Evolutionary conservation across 2,113 vertebrate species (phyloP).

Genomic region (Puffinus mauretanicus): DNA sequence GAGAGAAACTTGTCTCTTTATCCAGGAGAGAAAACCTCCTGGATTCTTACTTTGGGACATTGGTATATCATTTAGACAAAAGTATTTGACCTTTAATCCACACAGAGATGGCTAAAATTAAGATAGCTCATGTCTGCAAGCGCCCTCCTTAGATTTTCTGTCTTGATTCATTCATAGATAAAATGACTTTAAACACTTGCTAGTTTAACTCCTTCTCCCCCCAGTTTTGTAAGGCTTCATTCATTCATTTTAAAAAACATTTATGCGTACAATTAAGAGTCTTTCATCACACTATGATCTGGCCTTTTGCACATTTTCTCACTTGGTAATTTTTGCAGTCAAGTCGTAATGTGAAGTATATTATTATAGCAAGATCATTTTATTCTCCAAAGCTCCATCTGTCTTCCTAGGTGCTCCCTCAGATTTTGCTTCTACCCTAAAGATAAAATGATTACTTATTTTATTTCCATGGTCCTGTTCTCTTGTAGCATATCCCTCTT

Average conservation of each 20-base stretch:
- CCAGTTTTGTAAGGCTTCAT: neutral
- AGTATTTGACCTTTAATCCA: neutral
- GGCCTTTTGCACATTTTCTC: slow-evolving; percentile 1
- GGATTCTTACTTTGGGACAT: neutral
- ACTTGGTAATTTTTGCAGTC: neutral
- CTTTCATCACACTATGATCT: neutral
- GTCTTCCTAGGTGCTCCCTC: neutral
- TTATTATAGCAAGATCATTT: neutral
- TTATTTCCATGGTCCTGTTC: neutral
- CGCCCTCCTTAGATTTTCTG: neutral
- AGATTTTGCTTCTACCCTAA: neutral
- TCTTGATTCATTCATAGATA: neutral
- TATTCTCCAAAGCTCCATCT: neutral
- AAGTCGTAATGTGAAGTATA: neutral
- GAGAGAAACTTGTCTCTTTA: neutral
- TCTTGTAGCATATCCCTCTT: neutral
- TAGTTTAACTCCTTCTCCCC: neutral
- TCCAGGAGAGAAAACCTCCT: neutral
- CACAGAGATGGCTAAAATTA: neutral
- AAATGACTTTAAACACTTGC: neutral
- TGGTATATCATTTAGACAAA: neutral
- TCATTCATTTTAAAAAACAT: neutral
- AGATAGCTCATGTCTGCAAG: neutral
- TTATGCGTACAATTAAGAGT: neutral
- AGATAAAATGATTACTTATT: neutral